Percentiles rank a stretch among this genome's conserved stretches.
phyloP scores from a whole-genome alignment of 1,140 invertebrate species.

The Leptinotarsa undecemlineata region DNA sequence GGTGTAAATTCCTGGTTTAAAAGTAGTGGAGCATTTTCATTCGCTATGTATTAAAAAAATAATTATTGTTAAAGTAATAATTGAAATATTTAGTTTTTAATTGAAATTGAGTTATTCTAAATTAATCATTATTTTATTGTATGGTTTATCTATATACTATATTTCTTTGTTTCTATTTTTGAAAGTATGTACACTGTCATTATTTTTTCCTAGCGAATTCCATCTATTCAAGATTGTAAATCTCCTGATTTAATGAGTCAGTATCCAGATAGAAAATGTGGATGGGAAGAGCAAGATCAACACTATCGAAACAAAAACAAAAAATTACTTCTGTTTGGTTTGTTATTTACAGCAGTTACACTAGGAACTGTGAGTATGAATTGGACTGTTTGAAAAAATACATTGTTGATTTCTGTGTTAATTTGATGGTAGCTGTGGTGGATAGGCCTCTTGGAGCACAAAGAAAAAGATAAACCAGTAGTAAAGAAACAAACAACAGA shows the following conservation, averaged over 20 bases:
- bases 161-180: no score
- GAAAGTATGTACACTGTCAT: no score
- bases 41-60: no score
- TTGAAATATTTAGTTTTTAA: no score
- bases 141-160: no score
- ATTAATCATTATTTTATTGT: no score
- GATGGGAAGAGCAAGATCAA: slow-evolving; percentile 38
- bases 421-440: slow-evolving; percentile 13
- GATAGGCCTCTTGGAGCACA: slow-evolving; percentile 3
- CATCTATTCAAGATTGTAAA: slow-evolving; percentile 43
- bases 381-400: neutral
- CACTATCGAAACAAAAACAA: slow-evolving; percentile 35
- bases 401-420: neutral
- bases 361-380: slow-evolving; percentile 42
- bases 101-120: no score
- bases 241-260: slow-evolving; percentile 44
- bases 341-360: slow-evolving; percentile 39
- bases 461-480: slow-evolving; percentile 22
- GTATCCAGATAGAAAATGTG: slow-evolving; percentile 41
- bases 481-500: neutral
- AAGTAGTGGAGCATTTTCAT: no score
- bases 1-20: no score
- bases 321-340: slow-evolving; percentile 38
- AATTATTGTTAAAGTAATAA: no score
- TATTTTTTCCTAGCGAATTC: slow-evolving; percentile 16